A percentile compares a stretch with the other conserved stretches of the same genome.
Conservation (phyloP, 2,888 invertebrate species). For the Perithous albicinctus region DNA sequence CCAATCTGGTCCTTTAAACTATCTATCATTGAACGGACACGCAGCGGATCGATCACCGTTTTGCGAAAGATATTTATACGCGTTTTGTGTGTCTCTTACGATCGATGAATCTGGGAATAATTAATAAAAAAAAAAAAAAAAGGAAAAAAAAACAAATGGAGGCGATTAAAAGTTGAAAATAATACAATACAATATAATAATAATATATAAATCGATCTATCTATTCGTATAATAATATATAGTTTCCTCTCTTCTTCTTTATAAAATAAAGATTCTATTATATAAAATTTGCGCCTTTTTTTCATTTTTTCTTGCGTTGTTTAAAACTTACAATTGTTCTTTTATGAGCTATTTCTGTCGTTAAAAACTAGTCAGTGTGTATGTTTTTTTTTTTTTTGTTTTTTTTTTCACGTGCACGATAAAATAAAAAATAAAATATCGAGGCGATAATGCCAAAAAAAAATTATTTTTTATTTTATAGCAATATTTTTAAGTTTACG, state of each 20-base stretch:
- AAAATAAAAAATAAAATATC: slow-evolving; percentile 6
- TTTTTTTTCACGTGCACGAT: not conserved
- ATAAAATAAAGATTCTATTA: slow-evolving; percentile 83
- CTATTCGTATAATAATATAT: slow-evolving; percentile 80
- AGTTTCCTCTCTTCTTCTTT: slow-evolving; percentile 77
- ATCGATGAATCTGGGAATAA: slow-evolving; percentile 58
- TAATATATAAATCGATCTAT: slow-evolving; percentile 78
- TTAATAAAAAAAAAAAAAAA: no score
- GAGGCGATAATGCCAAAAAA: no score
- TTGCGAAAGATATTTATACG: slow-evolving; percentile 17
- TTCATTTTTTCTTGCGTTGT: not conserved
- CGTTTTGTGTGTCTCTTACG: not conserved
- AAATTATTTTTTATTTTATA: slow-evolving; percentile 3
- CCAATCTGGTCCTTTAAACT: slow-evolving; percentile 71
- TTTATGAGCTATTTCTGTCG: slow-evolving; percentile 64
- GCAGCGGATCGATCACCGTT: slow-evolving; percentile 70
- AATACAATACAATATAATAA: slow-evolving; percentile 73
- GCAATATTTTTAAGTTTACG: slow-evolving; percentile 8
- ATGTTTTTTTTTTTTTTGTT: not conserved
- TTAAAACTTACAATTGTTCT: slow-evolving; percentile 25
- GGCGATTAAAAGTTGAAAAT: slow-evolving; percentile 70
- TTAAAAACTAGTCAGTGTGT: slow-evolving; percentile 66
- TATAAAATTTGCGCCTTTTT: slow-evolving; percentile 77
- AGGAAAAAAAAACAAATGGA: no score
- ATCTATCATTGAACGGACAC: slow-evolving; percentile 73